Evolutionary conservation across 2,888 invertebrate genomes (phyloP), one percentile per base, ranked within the genome.

Genomic region (Luperina testacea): DNA sequence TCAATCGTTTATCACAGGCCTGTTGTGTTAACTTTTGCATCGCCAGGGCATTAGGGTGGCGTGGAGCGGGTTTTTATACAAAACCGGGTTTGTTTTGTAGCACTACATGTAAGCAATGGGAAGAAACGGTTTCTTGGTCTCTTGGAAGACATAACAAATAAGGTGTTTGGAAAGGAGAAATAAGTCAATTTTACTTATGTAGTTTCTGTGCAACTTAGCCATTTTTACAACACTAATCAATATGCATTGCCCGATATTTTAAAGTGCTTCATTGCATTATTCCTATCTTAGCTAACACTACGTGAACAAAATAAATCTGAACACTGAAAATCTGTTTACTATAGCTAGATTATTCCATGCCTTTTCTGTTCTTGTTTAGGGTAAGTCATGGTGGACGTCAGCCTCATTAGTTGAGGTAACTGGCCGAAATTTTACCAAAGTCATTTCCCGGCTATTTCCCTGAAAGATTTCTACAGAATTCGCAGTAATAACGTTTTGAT

Each of bases 1-100:
- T 96, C 95, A 96, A 96, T 96, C 97, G 96, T 96, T 97, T 96
- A 97, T 97, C 96, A 97, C 95, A 91, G 93, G 93, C 92, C 94
- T 95, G 96, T 96, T 96, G 96, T 96, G 96, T 96, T 95, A 96
- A 96, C 94, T 96, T 95, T 94, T 94, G 92, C 93, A 92, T 93
- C 88, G 92, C 83, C 38, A 73, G 77, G 91, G 88, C 88, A 63
- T 85, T 88, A 74, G 73, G 83, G 88, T 90, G 88, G 80, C 78
- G 77, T 93, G 86, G 94, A 94, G 93, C 72, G 51, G 90, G 0
- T 61, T 59, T 78, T 70, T 42, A 17, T 57, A 1, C 27, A 38
- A n/a, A 6, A 7, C 11, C 24, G 17, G 7, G 3, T 45, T 75
- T 61, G 6, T 67, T 72, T 42, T 63, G 72, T 69, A 63, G 17